Evolutionary conservation across 2,888 invertebrate species (phyloP), one percentile per base, ranked within the genome.

Genomic region (Vesta saturnalis): DNA sequence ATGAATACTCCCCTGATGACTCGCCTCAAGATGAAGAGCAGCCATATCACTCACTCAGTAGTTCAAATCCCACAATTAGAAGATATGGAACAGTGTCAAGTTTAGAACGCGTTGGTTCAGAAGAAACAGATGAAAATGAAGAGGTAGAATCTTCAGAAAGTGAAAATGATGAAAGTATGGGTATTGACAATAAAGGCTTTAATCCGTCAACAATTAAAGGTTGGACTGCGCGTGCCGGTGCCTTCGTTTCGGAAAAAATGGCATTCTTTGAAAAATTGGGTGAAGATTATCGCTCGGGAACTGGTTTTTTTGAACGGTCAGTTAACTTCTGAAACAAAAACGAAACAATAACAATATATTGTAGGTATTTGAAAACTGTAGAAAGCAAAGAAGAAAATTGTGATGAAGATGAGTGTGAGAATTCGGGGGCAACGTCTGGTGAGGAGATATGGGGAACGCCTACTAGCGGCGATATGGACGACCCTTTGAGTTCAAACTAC

Each of bases 391-490:
- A 85, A 78, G 74, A 85, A 83, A 79, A 88, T 79, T 74, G 80
- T 30, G 88, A 88, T 76, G 94, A 93, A 74, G 94, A 94, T 67
- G 71, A 71, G 14, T 68, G 68, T 12, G 94, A 94, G 78, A 94
- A 93, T 0, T 94, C 94, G 52, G 94, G 93, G 0, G 94, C 92
- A 0, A 91, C 91, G 0, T 94, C 94, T 1, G 94, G 94, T 0
- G 94, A 94, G 82, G 94, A 95, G 78, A 91, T 94, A 19, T 95
- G 94, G 94, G 94, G 94, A 0, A 94, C 94, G 0, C 94, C 94
- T 1, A 94, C 94, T 0, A 94, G 94, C 74, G 94, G 94, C 18
- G 89, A 94, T 43, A 90, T 93, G 73, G 94, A 94, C 75, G 93
- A 94, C 72, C 85, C 85, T 64, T 78, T 86, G 18, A 82, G 82